Base-by-base conservation (phyloP, 2,888 invertebrate species). In the Campopleginae sp. region DNA sequence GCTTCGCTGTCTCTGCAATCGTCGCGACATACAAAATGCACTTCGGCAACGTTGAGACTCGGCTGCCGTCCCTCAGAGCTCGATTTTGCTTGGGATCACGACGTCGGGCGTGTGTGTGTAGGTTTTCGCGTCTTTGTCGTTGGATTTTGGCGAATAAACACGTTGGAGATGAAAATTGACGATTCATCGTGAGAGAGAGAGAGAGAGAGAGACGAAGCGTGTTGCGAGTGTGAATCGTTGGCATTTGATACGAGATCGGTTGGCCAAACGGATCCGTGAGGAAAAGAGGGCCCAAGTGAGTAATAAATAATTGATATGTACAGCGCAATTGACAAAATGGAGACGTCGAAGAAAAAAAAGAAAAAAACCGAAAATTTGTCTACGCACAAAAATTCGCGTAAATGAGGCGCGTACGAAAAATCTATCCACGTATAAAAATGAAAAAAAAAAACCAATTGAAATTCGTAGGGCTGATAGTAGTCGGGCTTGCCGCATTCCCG, bases 1-100 rank as follows among this genome's bases (percentile, higher is more conserved):
- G 65, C n/a, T 3, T 44, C 14, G 65, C 23, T 33, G 66, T 54
- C 44, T 33, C 27, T 46, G 31, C 42, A n/a, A 44, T 38, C 74
- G 74, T 78, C 68, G 70, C 78, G 74, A 82, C 74, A 82, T 65
- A 82, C 78, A 78, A 79, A 76, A 85, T 78, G 79, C 79, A 81
- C 72, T 79, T 79, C 54, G 72, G 70, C 27, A 78, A 66, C 76
- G 85, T 72, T 76, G 85, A 33, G 82, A 79, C 68, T 71, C 82
- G 63, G 79, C 65, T 76, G 78, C 33, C 48, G 71, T 71, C 65
- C 65, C 68, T 51, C 38, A 54, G 44, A 58, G 12, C 61, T 74
- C 75, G 48, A 46, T 68, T 71, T 81, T 44, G 68, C 54, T 82
- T 82, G 78, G 68, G 77, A 78, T 80, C 54, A 74, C 66, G 44